A percentile compares a stretch with the other conserved stretches of the same genome.
phyloP scores from a whole-genome alignment of 2,888 invertebrate genomes.

The Therioaphis trifolii region DNA sequence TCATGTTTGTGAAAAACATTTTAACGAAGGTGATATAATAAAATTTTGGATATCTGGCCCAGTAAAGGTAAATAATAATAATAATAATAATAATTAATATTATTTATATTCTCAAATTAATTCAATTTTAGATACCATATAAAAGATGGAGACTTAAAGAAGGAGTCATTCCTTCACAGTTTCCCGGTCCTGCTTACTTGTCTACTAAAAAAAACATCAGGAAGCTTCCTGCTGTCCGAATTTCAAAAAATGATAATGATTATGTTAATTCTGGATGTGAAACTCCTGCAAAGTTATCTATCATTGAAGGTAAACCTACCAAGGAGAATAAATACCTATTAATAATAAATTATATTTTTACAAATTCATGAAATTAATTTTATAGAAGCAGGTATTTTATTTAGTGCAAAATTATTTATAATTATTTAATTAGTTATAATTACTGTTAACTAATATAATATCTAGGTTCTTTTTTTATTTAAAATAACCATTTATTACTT shows the following conservation, averaged over 20 bases:
- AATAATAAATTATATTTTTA: no score
- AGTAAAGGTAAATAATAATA: not conserved
- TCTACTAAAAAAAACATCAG: not conserved
- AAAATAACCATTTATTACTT: not conserved
- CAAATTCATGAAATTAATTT: not conserved
- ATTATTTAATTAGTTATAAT: not conserved
- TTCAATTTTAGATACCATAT: not conserved
- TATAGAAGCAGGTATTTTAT: not conserved
- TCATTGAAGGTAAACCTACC: no score
- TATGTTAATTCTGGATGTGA: not conserved
- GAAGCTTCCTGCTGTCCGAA: constrained; percentile 5
- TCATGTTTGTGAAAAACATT: constrained; percentile 13
- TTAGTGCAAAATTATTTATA: constrained; percentile 1
- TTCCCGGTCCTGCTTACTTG: not conserved
- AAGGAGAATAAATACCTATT: no score
- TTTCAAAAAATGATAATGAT: not conserved
- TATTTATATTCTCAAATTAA: not conserved
- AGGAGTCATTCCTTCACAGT: not conserved
- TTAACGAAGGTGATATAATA: not conserved
- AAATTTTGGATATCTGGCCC: constrained; percentile 11
- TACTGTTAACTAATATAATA: not conserved
- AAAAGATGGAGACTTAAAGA: constrained; percentile 13
- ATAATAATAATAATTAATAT: constrained; percentile 6
- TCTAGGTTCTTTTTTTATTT: not conserved
- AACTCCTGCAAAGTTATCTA: not conserved